These are phyloP conservation scores for Drosophila kuntzei DNA, from an alignment of 2,888 invertebrate species.

Conservation along the genomic window DNA sequence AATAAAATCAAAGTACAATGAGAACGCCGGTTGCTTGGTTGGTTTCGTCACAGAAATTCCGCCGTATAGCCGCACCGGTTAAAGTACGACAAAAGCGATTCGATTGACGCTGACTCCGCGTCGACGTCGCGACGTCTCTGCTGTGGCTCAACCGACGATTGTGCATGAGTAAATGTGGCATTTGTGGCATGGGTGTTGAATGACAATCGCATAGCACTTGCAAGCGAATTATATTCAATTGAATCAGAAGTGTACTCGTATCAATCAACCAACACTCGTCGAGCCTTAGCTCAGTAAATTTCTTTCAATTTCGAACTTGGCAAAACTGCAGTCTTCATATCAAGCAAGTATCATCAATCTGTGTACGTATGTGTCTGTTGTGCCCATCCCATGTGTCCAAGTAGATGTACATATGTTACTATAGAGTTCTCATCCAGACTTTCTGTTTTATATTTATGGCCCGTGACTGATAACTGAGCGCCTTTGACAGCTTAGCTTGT, in stretches of 20 bases:
- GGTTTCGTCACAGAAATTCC: slow-evolving; percentile 81
- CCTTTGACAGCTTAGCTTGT: slow-evolving; percentile 61
- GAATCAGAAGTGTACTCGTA: slow-evolving; percentile 58
- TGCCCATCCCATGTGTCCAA: slow-evolving; percentile 20
- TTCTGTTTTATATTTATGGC: slow-evolving; percentile 42
- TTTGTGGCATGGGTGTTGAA: slow-evolving; percentile 48
- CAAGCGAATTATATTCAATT: slow-evolving; percentile 63
- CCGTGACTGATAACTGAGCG: slow-evolving; percentile 59
- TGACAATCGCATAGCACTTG: slow-evolving; percentile 38
- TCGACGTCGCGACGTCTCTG: slow-evolving; percentile 10
- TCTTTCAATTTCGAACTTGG: background rate
- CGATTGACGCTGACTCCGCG: slow-evolving; percentile 11
- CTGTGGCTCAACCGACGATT: slow-evolving; percentile 28
- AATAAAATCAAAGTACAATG: slow-evolving; percentile 55
- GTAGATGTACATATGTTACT: slow-evolving; percentile 10
- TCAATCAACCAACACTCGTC: slow-evolving; percentile 51
- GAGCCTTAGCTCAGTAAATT: slow-evolving; percentile 4
- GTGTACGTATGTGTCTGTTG: background rate
- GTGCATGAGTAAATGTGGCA: slow-evolving; percentile 42
- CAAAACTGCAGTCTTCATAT: slow-evolving; percentile 4
- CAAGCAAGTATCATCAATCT: slow-evolving; percentile 33
- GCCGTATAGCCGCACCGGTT: slow-evolving; percentile 59
- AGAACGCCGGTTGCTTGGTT: slow-evolving; percentile 32
- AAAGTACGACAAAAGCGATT: slow-evolving; percentile 61
- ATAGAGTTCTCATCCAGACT: slow-evolving; percentile 33